phyloP scores from a whole-genome alignment of 1,140 invertebrate species.

The Hyphantria cunea region DNA sequence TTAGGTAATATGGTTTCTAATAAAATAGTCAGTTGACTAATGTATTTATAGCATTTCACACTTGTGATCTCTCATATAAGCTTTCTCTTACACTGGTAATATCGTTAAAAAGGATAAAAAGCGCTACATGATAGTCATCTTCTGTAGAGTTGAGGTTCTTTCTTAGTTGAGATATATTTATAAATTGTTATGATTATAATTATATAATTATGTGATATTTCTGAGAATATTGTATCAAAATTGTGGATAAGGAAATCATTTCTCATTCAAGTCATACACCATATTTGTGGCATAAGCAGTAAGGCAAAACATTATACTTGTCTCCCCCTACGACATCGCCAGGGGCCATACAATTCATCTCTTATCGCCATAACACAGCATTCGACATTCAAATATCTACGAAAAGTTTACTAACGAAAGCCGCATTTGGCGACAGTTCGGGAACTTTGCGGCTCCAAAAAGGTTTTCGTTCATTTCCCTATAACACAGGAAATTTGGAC shows the following conservation, averaged over 20 bases:
- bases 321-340: background rate
- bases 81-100: too few relatives aligned
- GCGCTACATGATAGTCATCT: too few relatives aligned
- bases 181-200: too few relatives aligned
- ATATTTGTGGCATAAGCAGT: background rate
- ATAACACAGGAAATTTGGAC: slow-evolving; percentile 66
- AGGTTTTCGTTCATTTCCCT: slow-evolving; percentile 68
- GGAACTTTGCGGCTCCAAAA: slow-evolving; percentile 16
- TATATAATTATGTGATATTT: too few relatives aligned
- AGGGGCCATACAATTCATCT: slow-evolving; percentile 15
- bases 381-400: slow-evolving; percentile 9
- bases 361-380: slow-evolving; percentile 19
- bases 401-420: slow-evolving; percentile 21
- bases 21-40: too few relatives aligned
- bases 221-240: too few relatives aligned
- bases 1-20: too few relatives aligned
- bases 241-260: background rate
- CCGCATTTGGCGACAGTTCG: slow-evolving; percentile 6
- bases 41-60: too few relatives aligned
- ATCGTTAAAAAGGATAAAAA: too few relatives aligned
- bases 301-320: background rate
- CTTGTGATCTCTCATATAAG: too few relatives aligned
- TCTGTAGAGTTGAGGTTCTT: too few relatives aligned
- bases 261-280: background rate
- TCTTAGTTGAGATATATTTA: too few relatives aligned